Evolutionary conservation across 2,113 vertebrate species (phyloP), one percentile per base, ranked within the genome.

Genomic region (Python bivittatus): DNA sequence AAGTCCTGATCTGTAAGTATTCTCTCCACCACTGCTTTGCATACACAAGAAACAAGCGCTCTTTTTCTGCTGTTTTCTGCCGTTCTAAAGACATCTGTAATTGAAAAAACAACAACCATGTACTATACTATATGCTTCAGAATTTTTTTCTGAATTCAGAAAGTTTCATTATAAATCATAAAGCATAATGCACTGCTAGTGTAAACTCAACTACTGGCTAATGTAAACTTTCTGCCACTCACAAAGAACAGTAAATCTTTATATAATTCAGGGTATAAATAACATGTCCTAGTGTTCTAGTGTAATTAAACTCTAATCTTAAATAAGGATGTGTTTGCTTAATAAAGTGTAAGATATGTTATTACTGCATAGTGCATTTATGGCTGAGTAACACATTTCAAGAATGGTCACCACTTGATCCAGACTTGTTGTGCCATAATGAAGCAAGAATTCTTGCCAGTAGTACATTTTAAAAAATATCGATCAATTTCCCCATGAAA

Each of bases 1-100:
- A 98, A 2, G 97, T 98, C 52, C 99, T 98, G 64, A 99, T 99
- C 92, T 99, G 99, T 29, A 99, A 97, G 94, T 99, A 99, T 96
- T 99, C 99, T 95, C 98, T 98, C 99, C 99, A 99, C 99, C 99
- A 99, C 52, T 99, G 99, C 91, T 99, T 99, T 85, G 99, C 99
- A 95, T 99, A 99, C 6, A 99, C 98, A 91, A 99, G 97, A 97
- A 99, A 99, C 42, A 99, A 97, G 2, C 99, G 97, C 84, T 99
- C 99, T 96, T 98, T 99, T 96, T 99, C 99, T 89, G 99, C 98
- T 1, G 98, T 98, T 97, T 98, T 99, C 96, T 99, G 98, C 56
- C 97, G 98, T 96, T 99, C 99, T 96, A 99, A 97, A 58, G 98
- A 96, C 98, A 98, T 98, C 99, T 99, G 94, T 4, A 96, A 94